These are phyloP conservation scores for Propithecus perrieri DNA, from an alignment of 2,797 vertebrate species.

Conservation along the genomic window DNA sequence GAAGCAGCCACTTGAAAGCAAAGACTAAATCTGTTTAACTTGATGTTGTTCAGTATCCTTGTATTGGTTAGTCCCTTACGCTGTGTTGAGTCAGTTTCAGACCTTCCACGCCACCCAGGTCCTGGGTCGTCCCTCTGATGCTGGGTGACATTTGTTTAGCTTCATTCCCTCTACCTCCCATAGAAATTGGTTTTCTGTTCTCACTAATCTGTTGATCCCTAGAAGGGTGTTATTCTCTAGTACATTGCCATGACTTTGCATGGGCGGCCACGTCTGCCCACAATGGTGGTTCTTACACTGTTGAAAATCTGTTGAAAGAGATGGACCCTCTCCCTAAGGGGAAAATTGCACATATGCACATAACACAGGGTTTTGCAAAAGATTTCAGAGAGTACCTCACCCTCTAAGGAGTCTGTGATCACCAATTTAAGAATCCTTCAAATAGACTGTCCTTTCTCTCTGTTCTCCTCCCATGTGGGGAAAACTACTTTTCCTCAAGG, in stretches of 20 bases:
- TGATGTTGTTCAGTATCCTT: neutral
- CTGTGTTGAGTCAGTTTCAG: neutral
- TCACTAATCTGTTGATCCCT: neutral
- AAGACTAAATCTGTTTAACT: neutral
- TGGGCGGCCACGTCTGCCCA: accelerated
- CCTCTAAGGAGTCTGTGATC: neutral
- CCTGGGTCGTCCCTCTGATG: no score
- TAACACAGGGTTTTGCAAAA: neutral
- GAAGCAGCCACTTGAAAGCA: neutral
- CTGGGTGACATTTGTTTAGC: neutral
- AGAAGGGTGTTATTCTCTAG: neutral
- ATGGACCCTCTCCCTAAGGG: neutral
- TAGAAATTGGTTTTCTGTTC: neutral
- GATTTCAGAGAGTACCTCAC: neutral
- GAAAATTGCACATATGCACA: no score
- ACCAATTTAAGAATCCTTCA: neutral
- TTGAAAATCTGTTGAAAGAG: neutral
- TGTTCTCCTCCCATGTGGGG: neutral
- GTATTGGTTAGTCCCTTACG: neutral
- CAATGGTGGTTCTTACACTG: neutral
- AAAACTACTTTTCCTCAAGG: neutral
- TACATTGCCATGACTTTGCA: neutral
- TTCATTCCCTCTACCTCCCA: neutral
- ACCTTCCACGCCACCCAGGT: neutral
- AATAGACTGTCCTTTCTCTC: neutral